Evolutionary conservation across 2,888 invertebrate species (phyloP), one percentile per base, ranked within the genome.

Genomic region (Microctonus aethiopoides): DNA sequence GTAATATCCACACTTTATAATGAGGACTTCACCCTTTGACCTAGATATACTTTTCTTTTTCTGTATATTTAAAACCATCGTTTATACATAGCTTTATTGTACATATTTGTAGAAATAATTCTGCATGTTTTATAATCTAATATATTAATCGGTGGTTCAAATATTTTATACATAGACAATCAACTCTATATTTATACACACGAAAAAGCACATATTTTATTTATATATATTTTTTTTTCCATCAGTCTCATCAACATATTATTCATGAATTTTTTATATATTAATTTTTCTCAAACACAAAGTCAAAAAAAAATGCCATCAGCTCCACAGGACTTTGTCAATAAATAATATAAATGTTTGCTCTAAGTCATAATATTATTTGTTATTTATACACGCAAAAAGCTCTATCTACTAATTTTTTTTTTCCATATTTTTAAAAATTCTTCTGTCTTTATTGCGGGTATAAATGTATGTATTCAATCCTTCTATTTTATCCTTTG

Each of bases 1-100:
- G n/a, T n/a, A n/a, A n/a, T n/a, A n/a, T 51, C 34, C 60, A 60
- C 60, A 34, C 22, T 32, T 13, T 26, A 60, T 24, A 60, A 16
- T 20, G 2, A 1, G 16, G n/a, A 32, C 34, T 64, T 36, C 54
- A 51, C 64, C 64, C 64, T 54, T 52, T 64, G 29, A 64, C 64
- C 64, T 32, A 64, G 34, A 64, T 64, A 34, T 7, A 32, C 5
- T 11, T 32, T 11, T 51, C 29, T 32, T 32, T 32, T n/a, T 34
- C 51, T 24, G 6, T 32, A n/a, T 34, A 32, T n/a, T n/a, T 16
- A 29, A 54, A 2, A 6, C 32, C 7, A n/a, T n/a, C 32, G n/a
- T 13, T 16, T 2, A 29, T 13, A 29, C 34, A 32, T 32, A 5
- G 10, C 34, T 10, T 29, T 29, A 32, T 29, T n/a, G 46, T 16